These are phyloP conservation scores for Halictus quadricinctus DNA, from an alignment of 2,888 invertebrate species.

Conservation along the genomic window DNA sequence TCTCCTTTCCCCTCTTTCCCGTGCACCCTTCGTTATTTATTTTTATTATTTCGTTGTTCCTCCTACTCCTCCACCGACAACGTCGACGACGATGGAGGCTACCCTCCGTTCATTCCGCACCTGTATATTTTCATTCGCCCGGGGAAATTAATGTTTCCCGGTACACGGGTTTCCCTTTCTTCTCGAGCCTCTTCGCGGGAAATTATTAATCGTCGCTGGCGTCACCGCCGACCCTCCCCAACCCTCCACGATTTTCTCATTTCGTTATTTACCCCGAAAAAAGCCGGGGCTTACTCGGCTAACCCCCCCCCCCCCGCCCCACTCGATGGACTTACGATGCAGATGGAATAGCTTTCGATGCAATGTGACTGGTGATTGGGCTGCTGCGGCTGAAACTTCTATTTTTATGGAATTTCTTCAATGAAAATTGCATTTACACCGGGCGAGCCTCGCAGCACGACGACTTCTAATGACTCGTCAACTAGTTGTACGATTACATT, in stretches of 20 bases:
- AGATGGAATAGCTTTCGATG: background rate
- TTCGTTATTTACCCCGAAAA: constrained; percentile 1
- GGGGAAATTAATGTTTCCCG: constrained; percentile 39
- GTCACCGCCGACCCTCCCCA: background rate
- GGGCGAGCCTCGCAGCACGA: no score
- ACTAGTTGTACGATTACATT: no score
- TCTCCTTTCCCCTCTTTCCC: background rate
- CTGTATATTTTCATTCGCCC: constrained; percentile 52
- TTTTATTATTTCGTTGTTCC: constrained; percentile 2
- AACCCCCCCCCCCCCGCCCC: background rate
- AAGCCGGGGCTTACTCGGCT: background rate
- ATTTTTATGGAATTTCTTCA: no score
- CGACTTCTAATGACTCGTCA: no score
- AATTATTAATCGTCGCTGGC: constrained; percentile 44
- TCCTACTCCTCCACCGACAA: background rate
- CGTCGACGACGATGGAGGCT: background rate
- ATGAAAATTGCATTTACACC: no score
- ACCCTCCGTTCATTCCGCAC: constrained; percentile 14
- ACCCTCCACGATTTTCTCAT: background rate
- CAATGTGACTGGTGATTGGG: background rate
- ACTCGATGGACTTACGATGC: background rate
- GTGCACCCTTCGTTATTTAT: constrained; percentile 27
- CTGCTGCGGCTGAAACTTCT: background rate
- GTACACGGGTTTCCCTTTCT: constrained; percentile 29
- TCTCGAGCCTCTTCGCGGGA: background rate